Evolutionary conservation across 2,113 vertebrate genomes (phyloP), one percentile per base, ranked within the genome.

Genomic region (Toxotes chatareus): DNA sequence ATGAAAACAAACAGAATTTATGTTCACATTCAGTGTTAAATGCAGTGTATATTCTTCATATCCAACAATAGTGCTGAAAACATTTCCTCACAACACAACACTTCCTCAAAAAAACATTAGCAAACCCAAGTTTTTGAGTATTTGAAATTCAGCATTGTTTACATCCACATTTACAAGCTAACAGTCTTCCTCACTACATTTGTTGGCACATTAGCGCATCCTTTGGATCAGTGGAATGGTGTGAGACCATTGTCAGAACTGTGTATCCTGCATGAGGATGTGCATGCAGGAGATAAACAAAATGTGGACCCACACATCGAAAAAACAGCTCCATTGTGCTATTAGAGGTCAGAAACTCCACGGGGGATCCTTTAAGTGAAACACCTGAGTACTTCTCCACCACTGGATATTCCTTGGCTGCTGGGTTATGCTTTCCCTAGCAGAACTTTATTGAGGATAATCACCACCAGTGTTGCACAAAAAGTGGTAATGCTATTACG

Each of bases 361-460:
- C 19, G 9, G 49, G 21, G 19, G n/a, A n/a, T 27, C 49, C 49
- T 53, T 53, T n/a, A 53, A 53, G 21, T 53, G n/a, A 53, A 21
- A 7, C 5, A 53, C 23, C 12, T 64, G 38, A 27, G 16, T 64
- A 16, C 21, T 63, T 63, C 42, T 63, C 13, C 1, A 55, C 67
- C 21, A 40, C 47, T 55, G 47, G 12, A 36, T 71, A 19, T 27
- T 40, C 19, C 19, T 67, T 2, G 47, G 12, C 17, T 21, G n/a
- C 21, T 9, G 14, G 31, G 27, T 7, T 34, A 19, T 38, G 7
- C 49, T 38, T 53, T 55, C 49, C 67, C 49, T 5, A 1, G 6
- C 49, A 70, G 21, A 69, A 9, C 66, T 8, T 55, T 21, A 69
- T 38, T 70, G 3, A 27, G n/a, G 51, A 69, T 36, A 17, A 68